These are phyloP conservation scores for Myotis brandtii DNA, from an alignment of 2,113 vertebrate species.

Conservation along the genomic window DNA sequence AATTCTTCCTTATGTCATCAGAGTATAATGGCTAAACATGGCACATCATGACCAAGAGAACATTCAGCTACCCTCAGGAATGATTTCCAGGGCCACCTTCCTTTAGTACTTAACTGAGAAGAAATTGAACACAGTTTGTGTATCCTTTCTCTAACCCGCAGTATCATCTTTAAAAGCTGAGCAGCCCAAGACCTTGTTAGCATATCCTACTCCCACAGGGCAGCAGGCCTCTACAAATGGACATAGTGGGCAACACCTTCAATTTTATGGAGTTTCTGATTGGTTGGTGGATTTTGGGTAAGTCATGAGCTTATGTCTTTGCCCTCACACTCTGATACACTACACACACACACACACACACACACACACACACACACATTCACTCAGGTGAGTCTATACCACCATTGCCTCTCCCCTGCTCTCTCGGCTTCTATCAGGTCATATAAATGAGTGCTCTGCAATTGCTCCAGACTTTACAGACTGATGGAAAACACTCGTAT, in stretches of 20 bases:
- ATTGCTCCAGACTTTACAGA: neutral
- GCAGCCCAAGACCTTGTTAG: neutral
- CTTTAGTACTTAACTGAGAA: neutral
- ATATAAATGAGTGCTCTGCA: neutral
- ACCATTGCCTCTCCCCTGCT: neutral
- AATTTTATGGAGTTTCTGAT: neutral
- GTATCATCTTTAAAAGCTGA: neutral
- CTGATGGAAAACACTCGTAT: neutral
- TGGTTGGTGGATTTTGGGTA: neutral
- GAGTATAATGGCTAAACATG: neutral
- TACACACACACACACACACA: neutral
- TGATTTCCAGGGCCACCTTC: neutral
- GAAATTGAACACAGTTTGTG: neutral
- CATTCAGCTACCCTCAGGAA: neutral
- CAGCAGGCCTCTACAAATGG: neutral
- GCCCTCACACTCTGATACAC: no score
- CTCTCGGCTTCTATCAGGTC: neutral
- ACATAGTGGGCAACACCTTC: neutral
- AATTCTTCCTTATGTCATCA: neutral
- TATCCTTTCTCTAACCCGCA: neutral
- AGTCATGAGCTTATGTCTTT: neutral
- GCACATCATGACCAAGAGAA: neutral
- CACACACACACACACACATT: neutral
- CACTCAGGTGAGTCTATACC: neutral
- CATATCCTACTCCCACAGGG: neutral